These are phyloP conservation scores for Brenthis hecate DNA, from an alignment of 2,888 invertebrate species.

Conservation along the genomic window DNA sequence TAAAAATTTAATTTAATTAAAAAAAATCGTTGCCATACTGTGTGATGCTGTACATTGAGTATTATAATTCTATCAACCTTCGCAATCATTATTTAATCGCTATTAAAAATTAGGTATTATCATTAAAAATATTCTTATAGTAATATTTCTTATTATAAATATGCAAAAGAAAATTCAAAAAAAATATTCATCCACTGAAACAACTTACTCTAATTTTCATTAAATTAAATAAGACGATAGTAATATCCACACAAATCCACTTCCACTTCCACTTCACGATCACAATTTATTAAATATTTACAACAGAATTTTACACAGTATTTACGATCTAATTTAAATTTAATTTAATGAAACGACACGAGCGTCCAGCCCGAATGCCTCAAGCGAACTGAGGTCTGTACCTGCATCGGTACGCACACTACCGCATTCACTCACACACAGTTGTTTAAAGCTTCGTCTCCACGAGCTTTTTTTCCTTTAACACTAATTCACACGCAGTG, in stretches of 20 bases:
- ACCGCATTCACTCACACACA: constrained; percentile 57
- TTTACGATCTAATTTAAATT: constrained; percentile 31
- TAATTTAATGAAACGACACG: constrained; percentile 40
- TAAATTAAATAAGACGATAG: neutral
- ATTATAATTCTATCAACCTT: too few relatives aligned
- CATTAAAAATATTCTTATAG: too few relatives aligned
- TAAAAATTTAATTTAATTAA: too few relatives aligned
- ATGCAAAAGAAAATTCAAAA: too few relatives aligned
- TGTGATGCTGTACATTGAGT: too few relatives aligned
- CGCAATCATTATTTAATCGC: too few relatives aligned
- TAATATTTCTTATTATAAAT: too few relatives aligned
- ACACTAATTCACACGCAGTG: constrained; percentile 42
- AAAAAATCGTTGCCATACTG: too few relatives aligned
- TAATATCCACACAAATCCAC: neutral
- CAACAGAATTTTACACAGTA: constrained; percentile 1
- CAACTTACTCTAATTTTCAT: constrained; percentile 3
- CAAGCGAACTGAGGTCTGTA: constrained; percentile 73
- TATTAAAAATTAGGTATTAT: too few relatives aligned
- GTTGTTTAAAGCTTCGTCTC: constrained; percentile 62
- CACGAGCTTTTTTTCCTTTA: constrained; percentile 53
- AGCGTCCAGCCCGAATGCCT: constrained; percentile 54
- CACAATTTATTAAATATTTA: constrained; percentile 12
- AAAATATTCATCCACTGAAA: neutral
- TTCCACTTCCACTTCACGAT: constrained; percentile 14
- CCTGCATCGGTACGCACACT: constrained; percentile 79